phyloP scores from a whole-genome alignment of 2,888 invertebrate genomes.

The Chaetogeoica ovagalla region DNA sequence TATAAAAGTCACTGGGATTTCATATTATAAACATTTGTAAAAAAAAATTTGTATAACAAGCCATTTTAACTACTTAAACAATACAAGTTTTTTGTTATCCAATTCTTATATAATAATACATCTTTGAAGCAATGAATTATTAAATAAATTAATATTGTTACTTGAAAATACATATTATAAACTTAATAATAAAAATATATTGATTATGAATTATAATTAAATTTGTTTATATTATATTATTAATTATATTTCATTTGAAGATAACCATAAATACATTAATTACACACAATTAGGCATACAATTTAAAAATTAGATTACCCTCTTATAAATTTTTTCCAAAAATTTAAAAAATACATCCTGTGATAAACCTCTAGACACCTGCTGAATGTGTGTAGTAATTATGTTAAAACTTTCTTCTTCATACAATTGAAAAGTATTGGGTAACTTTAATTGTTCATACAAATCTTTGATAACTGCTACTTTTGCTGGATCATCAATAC shows the following conservation, averaged over 20 bases:
- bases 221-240: constrained; percentile 3
- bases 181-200: not conserved
- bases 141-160: no score
- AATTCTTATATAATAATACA: not conserved
- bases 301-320: constrained; percentile 64
- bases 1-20: no score
- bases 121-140: constrained; percentile 1
- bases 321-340: constrained; percentile 77
- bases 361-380: constrained; percentile 78
- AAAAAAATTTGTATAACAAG: not conserved
- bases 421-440: constrained; percentile 75
- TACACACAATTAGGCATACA: not conserved
- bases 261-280: constrained; percentile 12
- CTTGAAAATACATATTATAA: not conserved
- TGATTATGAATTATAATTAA: not conserved
- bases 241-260: not conserved
- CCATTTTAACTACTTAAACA: not conserved
- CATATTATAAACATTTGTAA: no score
- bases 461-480: constrained; percentile 72
- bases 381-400: constrained; percentile 80
- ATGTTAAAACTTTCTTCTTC: constrained; percentile 84
- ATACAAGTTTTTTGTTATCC: not conserved
- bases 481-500: constrained; percentile 68
- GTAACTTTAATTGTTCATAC: constrained; percentile 76
- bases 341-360: constrained; percentile 81